phyloP scores from a whole-genome alignment of 1,140 invertebrate genomes.

The Ctenoplectra terminalis region DNA sequence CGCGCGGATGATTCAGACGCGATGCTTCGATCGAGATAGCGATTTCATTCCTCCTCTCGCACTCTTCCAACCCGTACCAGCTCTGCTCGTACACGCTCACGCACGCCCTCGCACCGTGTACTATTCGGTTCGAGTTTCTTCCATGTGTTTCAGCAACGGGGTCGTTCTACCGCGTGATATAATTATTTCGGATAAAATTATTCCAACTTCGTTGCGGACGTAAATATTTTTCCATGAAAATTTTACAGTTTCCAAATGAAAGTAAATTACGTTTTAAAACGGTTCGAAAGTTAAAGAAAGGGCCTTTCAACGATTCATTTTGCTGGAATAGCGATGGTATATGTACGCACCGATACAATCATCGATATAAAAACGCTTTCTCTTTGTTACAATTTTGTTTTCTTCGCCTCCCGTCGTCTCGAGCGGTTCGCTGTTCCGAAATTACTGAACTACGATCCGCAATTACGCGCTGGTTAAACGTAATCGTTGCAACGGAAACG shows the following conservation, averaged over 20 bases:
- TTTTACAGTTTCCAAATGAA: no score
- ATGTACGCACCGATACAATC: not conserved
- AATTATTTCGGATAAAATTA: not conserved
- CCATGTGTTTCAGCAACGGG: no score
- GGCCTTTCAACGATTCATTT: no score
- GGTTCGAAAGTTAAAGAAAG: no score
- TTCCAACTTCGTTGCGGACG: not conserved
- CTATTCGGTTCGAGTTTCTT: not conserved
- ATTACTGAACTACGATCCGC: constrained; percentile 42
- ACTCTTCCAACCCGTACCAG: not conserved
- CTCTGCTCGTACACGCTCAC: not conserved
- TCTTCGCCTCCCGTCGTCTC: not conserved
- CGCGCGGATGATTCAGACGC: constrained; percentile 50
- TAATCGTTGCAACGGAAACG: constrained; percentile 46
- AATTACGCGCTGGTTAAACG: constrained; percentile 54
- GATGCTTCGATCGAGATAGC: constrained; percentile 48
- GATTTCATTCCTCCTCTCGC: constrained; percentile 41
- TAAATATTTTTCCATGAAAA: not conserved
- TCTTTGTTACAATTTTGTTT: constrained; percentile 5
- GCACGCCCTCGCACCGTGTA: not conserved
- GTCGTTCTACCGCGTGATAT: no score
- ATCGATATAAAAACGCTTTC: not conserved
- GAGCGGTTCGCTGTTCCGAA: constrained; percentile 11
- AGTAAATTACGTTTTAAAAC: no score
- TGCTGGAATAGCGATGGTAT: no score